Evolutionary conservation across 2,888 invertebrate species (phyloP).

Genomic region (Hypomecis punctinalis): DNA sequence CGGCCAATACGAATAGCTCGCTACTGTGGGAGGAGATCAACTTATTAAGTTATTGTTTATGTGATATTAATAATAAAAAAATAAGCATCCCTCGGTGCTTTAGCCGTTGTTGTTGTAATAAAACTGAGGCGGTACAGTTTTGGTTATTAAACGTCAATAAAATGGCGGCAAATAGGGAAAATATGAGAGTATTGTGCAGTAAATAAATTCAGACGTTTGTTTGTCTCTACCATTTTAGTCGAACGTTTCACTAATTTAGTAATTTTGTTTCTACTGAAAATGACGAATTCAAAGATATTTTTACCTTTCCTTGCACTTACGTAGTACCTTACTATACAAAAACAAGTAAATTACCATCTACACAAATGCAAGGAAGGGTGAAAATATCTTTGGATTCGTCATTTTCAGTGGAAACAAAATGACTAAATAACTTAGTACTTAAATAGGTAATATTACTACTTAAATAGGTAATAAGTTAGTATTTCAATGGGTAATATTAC

Average conservation of each 20-base stretch:
- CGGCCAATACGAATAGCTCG: constrained; percentile 74
- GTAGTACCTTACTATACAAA: no score
- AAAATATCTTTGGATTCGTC: no score
- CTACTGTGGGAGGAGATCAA: constrained; percentile 77
- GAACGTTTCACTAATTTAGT: neutral
- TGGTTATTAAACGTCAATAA: constrained; percentile 70
- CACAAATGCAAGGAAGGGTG: no score
- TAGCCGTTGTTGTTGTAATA: constrained; percentile 68
- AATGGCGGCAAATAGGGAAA: constrained; percentile 67
- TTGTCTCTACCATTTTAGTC: constrained; percentile 38
- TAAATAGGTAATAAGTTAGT: no score
- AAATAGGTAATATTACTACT: no score
- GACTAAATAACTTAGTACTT: no score
- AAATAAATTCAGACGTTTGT: constrained; percentile 64
- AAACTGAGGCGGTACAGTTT: constrained; percentile 60
- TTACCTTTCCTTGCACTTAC: no score
- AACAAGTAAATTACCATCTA: no score
- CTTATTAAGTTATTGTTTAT: constrained; percentile 84
- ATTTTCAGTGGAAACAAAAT: no score
- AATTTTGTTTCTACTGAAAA: neutral
- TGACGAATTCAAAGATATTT: neutral
- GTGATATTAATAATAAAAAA: constrained; percentile 82
- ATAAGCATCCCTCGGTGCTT: constrained; percentile 64
- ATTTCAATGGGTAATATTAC: no score
- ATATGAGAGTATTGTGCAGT: constrained; percentile 63